Base-by-base conservation (phyloP, 2,797 vertebrate species). In the Melanotaenia boesemani region DNA sequence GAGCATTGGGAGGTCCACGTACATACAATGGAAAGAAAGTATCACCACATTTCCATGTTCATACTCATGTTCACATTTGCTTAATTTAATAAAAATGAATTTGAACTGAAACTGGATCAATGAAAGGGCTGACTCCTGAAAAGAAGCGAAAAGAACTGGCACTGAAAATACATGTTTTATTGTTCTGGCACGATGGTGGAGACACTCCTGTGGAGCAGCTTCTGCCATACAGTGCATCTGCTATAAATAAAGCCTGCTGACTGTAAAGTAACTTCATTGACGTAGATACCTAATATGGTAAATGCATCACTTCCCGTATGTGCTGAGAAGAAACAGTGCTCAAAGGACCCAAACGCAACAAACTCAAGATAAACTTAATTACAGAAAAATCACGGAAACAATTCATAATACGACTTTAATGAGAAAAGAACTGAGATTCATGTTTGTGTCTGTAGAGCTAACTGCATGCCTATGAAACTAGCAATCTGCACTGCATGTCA, bases 191-290 rank as follows among this genome's bases (percentile, higher is more conserved):
- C 77, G 20, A 74, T 79, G 67, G 57, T 56, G 55, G 81, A 92
- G 78, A 91, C 81, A 87, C 85, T 81, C 89, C 88, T 74, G 87
- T 78, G 82, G 91, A 84, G 87, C 71, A 79, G 68, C 86, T 80
- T 87, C 84, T 90, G 82, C 84, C 79, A 77, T 88, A 88, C 81
- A 86, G 87, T 84, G 83, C 81, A 74, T 80, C 79, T 80, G 67
- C 84, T 89, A 85, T 87, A 90, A 92, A 92, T 88, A 90, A 59
- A 88, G 79, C 76, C 79, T 87, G 88, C 90, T 90, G 87, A 89
- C 85, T 88, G 81, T 87, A 86, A 90, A 88, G 84, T 89, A 82
- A 89, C 90, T 86, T 91, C 86, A 89, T 81, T 90, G 89, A 91
- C 83, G 88, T 86, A 88, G 84, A 85, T 84, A 56, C 83, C 76